Evolutionary conservation across 2,888 invertebrate genomes (phyloP).

Genomic region (Laothoe populi): DNA sequence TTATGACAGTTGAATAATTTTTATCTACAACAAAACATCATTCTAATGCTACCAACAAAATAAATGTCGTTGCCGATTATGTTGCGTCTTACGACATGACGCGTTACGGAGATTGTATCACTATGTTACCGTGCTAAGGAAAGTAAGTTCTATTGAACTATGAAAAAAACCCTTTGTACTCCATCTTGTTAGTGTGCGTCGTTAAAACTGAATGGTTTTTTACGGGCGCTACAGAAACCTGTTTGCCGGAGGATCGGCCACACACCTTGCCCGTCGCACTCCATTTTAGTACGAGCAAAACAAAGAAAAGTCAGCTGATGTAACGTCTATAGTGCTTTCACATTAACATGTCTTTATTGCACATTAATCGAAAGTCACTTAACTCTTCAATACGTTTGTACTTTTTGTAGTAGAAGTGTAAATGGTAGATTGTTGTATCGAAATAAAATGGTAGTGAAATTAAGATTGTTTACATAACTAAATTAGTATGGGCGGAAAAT

Average conservation of each 20-base stretch:
- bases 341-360: constrained; percentile 29
- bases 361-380: constrained; percentile 29
- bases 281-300: constrained; percentile 26
- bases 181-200: constrained; percentile 39
- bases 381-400: constrained; percentile 17
- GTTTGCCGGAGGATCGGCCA: constrained; percentile 62
- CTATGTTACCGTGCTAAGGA: constrained; percentile 64
- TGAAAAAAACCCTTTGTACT: constrained; percentile 47
- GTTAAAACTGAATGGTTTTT: constrained; percentile 75
- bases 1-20: constrained; percentile 61
- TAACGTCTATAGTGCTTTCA: constrained; percentile 28
- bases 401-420: constrained; percentile 31
- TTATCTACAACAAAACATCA: constrained; percentile 69
- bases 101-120: constrained; percentile 63
- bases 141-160: constrained; percentile 69
- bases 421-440: not conserved
- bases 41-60: constrained; percentile 63
- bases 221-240: constrained; percentile 62
- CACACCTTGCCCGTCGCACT: constrained; percentile 55
- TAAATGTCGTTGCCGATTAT: constrained; percentile 68
- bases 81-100: constrained; percentile 56
- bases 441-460: not conserved
- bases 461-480: not conserved
- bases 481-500: not conserved
- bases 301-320: constrained; percentile 36